phyloP scores from a whole-genome alignment of 2,888 invertebrate species.

The Agrochola lota region DNA sequence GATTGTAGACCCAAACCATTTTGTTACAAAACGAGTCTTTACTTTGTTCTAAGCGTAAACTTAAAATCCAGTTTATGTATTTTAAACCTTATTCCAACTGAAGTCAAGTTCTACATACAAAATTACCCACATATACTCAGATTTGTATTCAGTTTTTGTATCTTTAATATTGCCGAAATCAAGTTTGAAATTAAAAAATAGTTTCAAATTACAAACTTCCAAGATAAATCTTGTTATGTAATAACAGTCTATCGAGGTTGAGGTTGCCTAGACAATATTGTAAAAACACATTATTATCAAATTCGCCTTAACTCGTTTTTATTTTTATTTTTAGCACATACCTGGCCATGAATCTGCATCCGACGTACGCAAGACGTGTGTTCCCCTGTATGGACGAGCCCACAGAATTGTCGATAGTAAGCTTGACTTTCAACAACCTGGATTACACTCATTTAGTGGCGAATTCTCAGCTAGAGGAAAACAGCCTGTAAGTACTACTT shows the following conservation, averaged over 20 bases:
- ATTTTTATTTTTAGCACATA: slow-evolving; percentile 81
- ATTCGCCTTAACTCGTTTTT: background rate
- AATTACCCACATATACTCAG: background rate
- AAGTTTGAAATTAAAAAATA: background rate
- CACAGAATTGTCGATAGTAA: slow-evolving; percentile 78
- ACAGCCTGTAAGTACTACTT: slow-evolving; percentile 74
- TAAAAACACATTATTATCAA: no score
- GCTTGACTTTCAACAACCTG: slow-evolving; percentile 81
- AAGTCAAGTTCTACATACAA: background rate
- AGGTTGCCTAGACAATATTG: background rate
- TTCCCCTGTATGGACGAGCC: slow-evolving; percentile 94
- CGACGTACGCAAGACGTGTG: slow-evolving; percentile 91
- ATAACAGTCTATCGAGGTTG: no score
- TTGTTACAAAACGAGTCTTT: no score
- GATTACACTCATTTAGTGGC: slow-evolving; percentile 74
- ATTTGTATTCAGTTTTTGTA: background rate
- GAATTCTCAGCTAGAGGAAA: slow-evolving; percentile 76
- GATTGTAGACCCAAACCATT: background rate
- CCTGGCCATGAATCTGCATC: slow-evolving; percentile 91
- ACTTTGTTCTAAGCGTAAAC: background rate
- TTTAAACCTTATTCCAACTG: background rate
- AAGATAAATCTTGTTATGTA: background rate
- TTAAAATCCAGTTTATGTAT: background rate
- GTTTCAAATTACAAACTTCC: background rate
- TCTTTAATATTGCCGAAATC: background rate